A percentile compares a stretch with the other conserved stretches of the same genome.
These are phyloP conservation scores for Tetranychus piercei DNA, from an alignment of 2,888 invertebrate species.

Conservation along the genomic window DNA sequence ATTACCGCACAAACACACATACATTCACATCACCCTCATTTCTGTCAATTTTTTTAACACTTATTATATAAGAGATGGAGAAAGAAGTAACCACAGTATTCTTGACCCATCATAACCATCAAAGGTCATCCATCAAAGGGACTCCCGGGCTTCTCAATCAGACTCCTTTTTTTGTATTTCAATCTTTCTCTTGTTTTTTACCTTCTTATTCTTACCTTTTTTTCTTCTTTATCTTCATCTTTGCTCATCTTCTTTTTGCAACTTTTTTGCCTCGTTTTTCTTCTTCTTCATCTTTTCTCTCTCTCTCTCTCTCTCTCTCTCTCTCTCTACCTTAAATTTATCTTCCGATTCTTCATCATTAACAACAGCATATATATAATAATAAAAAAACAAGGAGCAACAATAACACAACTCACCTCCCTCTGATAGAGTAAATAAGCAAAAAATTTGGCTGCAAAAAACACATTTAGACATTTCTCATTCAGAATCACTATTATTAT, in stretches of 20 bases:
- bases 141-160: background rate
- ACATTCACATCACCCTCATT: background rate
- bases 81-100: background rate
- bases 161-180: background rate
- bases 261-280: background rate
- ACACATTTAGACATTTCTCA: background rate
- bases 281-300: background rate
- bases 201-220: background rate
- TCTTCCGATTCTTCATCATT: background rate
- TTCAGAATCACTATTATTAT: background rate
- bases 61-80: background rate
- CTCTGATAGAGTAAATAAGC: background rate
- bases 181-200: background rate
- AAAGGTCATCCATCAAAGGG: background rate
- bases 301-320: slow-evolving; percentile 8
- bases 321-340: background rate
- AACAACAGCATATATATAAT: background rate
- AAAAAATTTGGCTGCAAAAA: background rate
- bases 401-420: background rate
- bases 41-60: background rate
- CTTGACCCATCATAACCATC: background rate
- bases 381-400: background rate
- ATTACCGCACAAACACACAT: slow-evolving; percentile 24
- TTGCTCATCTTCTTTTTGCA: background rate
- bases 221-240: slow-evolving; percentile 7